Base-by-base conservation (phyloP, 2,888 invertebrate species). In the Baccha elongata region DNA sequence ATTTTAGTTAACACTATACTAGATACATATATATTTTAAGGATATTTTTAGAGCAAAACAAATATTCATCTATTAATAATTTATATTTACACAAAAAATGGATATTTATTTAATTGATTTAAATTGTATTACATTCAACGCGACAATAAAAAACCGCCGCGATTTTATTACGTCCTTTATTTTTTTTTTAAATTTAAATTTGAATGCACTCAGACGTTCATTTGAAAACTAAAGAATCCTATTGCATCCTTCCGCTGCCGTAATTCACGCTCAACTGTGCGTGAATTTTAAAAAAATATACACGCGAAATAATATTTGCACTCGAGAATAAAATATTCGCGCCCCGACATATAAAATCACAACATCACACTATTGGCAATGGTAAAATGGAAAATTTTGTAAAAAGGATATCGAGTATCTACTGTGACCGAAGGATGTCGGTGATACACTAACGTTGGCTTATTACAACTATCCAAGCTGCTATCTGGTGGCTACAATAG, bases 201-300 rank as follows among this genome's bases (percentile, higher is more conserved):
- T 19, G 44, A 60, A 60, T 60, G 44, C 42, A 60, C 60, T 29
- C 17, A 42, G 26, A 52, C 26, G 26, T 60, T 21, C 46, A 68
- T 62, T 52, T 50, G 35, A 53, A 19, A 37, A 48, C 13, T 13
- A 68, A 8, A 64, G 44, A 60, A 26, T 44, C 32, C 46, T 29
- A 85, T 86, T 84, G 86, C 87, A 87, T 87, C 88, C 90, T 89
- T 88, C 89, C 90, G 88, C 89, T 88, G 88, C 88, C 88, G 89
- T 89, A 88, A 88, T 89, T 90, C 90, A 89, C 90, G 90, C 87
- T 89, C 87, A 90, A 90, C 90, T 90, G 90, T 78, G 60, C 53
- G 37, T 48, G 32, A 53, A 40, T 48, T 35, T 52, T 52, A 81
- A 78, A 67, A 71, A 17, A 60, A 40, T 8, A 48, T 48, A 17